A percentile compares a stretch with the other conserved stretches of the same genome.
Conservation (phyloP, 2,113 vertebrate genomes). For the Vicugna pacos region DNA sequence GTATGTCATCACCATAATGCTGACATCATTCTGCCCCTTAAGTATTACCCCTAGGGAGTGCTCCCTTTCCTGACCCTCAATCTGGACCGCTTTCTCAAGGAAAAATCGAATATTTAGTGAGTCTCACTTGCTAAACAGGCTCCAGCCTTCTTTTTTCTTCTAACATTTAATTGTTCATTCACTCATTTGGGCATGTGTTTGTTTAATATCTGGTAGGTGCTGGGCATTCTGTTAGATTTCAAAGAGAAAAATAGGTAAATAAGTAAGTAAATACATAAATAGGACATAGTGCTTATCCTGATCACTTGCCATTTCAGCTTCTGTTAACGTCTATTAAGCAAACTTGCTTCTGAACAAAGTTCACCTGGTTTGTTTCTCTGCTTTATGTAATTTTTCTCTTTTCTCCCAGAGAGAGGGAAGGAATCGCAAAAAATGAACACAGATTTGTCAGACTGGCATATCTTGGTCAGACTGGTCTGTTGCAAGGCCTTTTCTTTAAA, state of each 20-base stretch:
- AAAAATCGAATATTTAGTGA: neutral
- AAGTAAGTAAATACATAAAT: neutral
- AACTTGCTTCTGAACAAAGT: neutral
- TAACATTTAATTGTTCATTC: neutral
- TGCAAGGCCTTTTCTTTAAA: constrained; percentile 38
- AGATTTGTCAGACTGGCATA: neutral
- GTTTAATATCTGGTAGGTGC: neutral
- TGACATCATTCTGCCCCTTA: neutral
- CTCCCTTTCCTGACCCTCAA: neutral
- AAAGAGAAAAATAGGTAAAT: constrained; percentile 18
- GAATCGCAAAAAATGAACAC: constrained; percentile 20
- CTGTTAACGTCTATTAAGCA: neutral
- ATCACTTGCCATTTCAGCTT: neutral
- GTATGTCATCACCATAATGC: neutral
- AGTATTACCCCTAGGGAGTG: neutral
- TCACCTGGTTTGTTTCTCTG: neutral
- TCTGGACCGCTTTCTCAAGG: neutral
- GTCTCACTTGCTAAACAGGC: neutral
- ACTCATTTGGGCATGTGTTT: neutral
- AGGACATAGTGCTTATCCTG: neutral
- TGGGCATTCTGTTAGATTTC: neutral
- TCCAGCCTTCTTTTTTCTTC: neutral
- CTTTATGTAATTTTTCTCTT: neutral
- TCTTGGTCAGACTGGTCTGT: neutral
- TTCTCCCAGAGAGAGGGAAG: neutral